Conservation (phyloP, 1,140 invertebrate species). For the Drosophila tropicalis region DNA sequence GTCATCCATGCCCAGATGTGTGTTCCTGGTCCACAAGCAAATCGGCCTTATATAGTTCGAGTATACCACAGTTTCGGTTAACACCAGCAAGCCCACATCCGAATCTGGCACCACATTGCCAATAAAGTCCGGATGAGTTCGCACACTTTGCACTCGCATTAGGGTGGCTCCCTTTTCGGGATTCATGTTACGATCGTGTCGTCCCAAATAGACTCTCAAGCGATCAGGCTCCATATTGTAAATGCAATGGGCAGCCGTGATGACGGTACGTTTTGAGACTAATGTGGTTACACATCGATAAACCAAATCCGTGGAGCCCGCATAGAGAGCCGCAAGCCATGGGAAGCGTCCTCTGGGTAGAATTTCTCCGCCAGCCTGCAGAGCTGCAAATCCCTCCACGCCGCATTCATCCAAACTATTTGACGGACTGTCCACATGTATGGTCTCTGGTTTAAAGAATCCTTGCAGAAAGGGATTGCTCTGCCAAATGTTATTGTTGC, state of each 20-base stretch:
- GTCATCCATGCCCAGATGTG: conserved; percentile 24
- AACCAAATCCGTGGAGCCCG: conserved; percentile 32
- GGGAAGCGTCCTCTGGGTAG: conserved; percentile 87
- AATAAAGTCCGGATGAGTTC: conserved; percentile 64
- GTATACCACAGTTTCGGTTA: conserved; percentile 47
- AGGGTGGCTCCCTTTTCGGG: conserved; percentile 47
- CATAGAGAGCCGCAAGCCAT: conserved; percentile 87
- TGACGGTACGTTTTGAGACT: conserved; percentile 56
- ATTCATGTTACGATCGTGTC: conserved; percentile 58
- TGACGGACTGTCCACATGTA: neutral
- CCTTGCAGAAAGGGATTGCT: conserved; percentile 45
- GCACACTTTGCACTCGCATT: conserved; percentile 40
- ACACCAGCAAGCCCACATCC: conserved; percentile 65
- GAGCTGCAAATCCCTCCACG: conserved; percentile 44
- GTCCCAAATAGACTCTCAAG: conserved; percentile 62
- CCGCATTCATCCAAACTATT: conserved; percentile 39
- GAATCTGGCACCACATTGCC: conserved; percentile 57
- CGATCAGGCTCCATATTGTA: conserved; percentile 28
- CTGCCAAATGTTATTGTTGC: neutral
- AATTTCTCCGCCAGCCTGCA: conserved; percentile 84
- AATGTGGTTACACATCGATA: conserved; percentile 63
- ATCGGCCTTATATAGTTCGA: conserved; percentile 65
- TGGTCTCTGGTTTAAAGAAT: neutral
- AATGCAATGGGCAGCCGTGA: conserved; percentile 73
- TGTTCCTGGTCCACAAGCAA: conserved; percentile 63